phyloP scores from a whole-genome alignment of 1,140 invertebrate genomes.

The Pogonognathellus flavescens region DNA sequence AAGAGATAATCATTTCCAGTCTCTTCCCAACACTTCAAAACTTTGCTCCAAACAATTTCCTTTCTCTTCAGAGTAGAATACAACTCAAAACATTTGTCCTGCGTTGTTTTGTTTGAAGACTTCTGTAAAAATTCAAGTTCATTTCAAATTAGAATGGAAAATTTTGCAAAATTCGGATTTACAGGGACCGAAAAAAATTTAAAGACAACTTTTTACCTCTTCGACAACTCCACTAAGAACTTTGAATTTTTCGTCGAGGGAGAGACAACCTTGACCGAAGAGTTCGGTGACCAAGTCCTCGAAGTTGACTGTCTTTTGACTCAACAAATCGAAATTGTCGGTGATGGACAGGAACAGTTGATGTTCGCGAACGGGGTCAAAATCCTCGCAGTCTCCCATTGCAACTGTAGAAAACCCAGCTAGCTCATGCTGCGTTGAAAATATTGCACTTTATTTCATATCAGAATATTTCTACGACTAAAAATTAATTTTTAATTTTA shows the following conservation, averaged over 20 bases:
- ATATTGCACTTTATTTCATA: no score
- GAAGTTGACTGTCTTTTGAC: slow-evolving; percentile 54
- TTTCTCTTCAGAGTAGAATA: slow-evolving; percentile 39
- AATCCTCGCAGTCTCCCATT: not conserved
- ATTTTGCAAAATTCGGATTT: no score
- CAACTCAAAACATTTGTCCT: slow-evolving; percentile 17
- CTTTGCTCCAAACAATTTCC: slow-evolving; percentile 28
- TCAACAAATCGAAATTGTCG: slow-evolving; percentile 50
- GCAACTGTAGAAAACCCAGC: no score
- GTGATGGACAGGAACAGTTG: not conserved
- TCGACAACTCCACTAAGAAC: slow-evolving; percentile 30
- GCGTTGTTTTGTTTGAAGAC: not conserved
- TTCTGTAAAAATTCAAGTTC: not conserved
- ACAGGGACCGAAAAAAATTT: no score
- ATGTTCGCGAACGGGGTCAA: not conserved
- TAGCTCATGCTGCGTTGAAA: no score
- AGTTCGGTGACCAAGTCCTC: slow-evolving; percentile 54
- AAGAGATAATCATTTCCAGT: slow-evolving; percentile 53
- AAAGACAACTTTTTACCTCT: no score
- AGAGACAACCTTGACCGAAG: slow-evolving; percentile 41
- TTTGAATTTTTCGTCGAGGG: slow-evolving; percentile 56
- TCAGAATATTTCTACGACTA: no score
- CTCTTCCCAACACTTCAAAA: slow-evolving; percentile 51
- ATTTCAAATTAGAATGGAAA: not conserved
- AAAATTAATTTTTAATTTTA: not conserved